These are phyloP conservation scores for Ganaspis sp. DNA, from an alignment of 1,140 invertebrate genomes.

Conservation along the genomic window DNA sequence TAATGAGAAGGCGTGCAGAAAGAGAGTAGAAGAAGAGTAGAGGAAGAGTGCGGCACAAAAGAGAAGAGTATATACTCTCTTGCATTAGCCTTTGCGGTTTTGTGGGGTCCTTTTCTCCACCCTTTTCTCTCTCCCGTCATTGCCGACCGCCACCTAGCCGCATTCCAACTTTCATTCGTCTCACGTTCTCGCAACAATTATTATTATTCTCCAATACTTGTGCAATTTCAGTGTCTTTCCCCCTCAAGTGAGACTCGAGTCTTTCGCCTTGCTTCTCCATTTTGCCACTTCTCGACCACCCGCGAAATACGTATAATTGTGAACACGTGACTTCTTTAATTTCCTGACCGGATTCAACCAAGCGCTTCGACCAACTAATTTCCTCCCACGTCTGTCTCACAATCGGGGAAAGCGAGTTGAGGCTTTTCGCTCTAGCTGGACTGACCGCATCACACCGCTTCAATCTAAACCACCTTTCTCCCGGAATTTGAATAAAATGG, in stretches of 20 bases:
- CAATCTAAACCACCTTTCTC: slow-evolving; percentile 34
- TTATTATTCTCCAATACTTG: slow-evolving; percentile 59
- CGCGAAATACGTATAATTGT: slow-evolving; percentile 68
- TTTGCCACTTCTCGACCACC: slow-evolving; percentile 25
- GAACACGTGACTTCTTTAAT: slow-evolving; percentile 72
- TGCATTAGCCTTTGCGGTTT: slow-evolving; percentile 68
- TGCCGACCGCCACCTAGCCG: slow-evolving; percentile 21
- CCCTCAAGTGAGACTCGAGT: slow-evolving; percentile 26
- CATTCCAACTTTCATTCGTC: slow-evolving; percentile 65
- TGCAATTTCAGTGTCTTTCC: slow-evolving; percentile 54
- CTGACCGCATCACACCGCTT: slow-evolving; percentile 30
- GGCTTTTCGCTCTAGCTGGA: neutral
- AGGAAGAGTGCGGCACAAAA: slow-evolving; percentile 43
- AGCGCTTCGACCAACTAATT: slow-evolving; percentile 60
- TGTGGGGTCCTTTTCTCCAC: slow-evolving; percentile 44
- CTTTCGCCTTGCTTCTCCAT: slow-evolving; percentile 40
- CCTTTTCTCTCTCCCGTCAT: slow-evolving; percentile 25
- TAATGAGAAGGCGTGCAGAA: slow-evolving; percentile 71
- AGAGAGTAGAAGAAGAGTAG: slow-evolving; percentile 37
- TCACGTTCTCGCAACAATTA: slow-evolving; percentile 69
- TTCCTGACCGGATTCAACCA: slow-evolving; percentile 63
- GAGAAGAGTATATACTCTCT: slow-evolving; percentile 44
- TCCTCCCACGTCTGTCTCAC: slow-evolving; percentile 49
- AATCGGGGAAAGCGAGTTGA: slow-evolving; percentile 45
- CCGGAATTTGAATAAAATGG: neutral